Conservation (phyloP, 1,140 invertebrate species). For the Acromyrmex charruanus region DNA sequence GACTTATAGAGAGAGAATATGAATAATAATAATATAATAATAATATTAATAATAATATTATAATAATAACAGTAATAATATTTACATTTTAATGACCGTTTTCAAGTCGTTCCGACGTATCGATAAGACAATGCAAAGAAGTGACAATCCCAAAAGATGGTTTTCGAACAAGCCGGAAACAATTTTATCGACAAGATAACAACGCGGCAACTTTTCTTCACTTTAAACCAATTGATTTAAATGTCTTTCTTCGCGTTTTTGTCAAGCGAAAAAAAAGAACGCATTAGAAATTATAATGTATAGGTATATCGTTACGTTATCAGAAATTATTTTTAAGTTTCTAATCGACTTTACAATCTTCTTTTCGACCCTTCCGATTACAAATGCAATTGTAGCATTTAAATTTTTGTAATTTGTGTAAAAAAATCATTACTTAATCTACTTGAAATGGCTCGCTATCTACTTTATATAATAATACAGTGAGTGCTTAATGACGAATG, state of each 20-base stretch:
- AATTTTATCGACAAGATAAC: slow-evolving; percentile 35
- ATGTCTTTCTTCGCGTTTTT: background rate
- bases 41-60: slow-evolving; percentile 69
- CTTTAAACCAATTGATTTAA: background rate
- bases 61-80: slow-evolving; percentile 72
- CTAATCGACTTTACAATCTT: background rate
- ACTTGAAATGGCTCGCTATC: background rate
- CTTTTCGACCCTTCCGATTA: background rate
- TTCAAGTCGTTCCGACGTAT: slow-evolving; percentile 74
- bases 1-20: slow-evolving; percentile 75
- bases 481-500: background rate
- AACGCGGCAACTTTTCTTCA: background rate
- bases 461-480: background rate
- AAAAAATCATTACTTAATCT: background rate
- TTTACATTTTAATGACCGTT: slow-evolving; percentile 76
- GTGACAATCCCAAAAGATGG: slow-evolving; percentile 70
- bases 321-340: background rate
- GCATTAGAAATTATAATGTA: background rate
- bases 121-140: slow-evolving; percentile 71
- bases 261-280: background rate
- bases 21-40: slow-evolving; percentile 52
- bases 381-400: background rate
- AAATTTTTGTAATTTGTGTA: background rate
- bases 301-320: background rate
- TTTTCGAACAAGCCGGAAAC: slow-evolving; percentile 74